Percentiles rank a stretch among this genome's conserved stretches.
phyloP scores from a whole-genome alignment of 2,888 invertebrate species.

The Hipparchia semele region DNA sequence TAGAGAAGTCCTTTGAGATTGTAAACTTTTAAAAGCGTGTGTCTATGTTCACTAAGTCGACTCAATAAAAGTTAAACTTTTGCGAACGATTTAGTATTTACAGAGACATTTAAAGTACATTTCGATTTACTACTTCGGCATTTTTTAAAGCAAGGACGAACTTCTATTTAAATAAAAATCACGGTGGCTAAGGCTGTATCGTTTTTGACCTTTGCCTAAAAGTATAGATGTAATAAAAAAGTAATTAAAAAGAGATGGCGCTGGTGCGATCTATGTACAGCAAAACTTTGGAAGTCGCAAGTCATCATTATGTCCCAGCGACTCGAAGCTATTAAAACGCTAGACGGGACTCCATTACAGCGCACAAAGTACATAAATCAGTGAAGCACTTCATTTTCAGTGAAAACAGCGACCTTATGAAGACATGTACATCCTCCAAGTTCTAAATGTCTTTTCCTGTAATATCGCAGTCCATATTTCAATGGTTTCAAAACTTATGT shows the following conservation, averaged over 20 bases:
- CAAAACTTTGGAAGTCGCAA: conserved; percentile 14
- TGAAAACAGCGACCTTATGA: conserved; percentile 33
- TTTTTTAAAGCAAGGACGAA: neutral
- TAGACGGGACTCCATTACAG: conserved; percentile 43
- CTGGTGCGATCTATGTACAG: neutral
- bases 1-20: conserved; percentile 31
- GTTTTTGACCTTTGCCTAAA: neutral
- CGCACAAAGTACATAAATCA: conserved; percentile 53
- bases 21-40: conserved; percentile 33
- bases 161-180: neutral
- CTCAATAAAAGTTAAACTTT: conserved; percentile 32
- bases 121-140: neutral
- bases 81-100: conserved; percentile 8
- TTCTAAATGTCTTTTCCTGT: conserved; percentile 34
- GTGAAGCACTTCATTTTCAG: conserved; percentile 42
- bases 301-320: conserved; percentile 32
- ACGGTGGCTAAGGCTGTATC: neutral
- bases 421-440: conserved; percentile 29
- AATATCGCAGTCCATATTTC: conserved; percentile 40
- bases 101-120: neutral
- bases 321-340: conserved; percentile 40
- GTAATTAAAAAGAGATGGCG: neutral
- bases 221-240: neutral
- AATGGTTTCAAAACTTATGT: conserved; percentile 32
- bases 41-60: conserved; percentile 32